Conservation (phyloP, 2,113 vertebrate species). For the Bubalus kerabau region DNA sequence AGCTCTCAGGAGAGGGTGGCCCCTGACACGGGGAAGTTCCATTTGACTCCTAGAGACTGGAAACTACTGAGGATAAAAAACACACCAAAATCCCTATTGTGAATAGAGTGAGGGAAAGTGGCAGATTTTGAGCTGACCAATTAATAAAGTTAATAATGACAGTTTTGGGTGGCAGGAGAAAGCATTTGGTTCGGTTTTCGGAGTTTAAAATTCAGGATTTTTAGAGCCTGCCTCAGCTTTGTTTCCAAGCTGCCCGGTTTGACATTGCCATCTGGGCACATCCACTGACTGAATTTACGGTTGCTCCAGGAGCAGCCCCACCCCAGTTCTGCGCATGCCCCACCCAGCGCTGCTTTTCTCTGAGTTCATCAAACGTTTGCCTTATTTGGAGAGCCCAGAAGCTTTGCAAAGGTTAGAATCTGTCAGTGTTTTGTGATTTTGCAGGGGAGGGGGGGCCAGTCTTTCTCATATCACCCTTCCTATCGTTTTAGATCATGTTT, state of each 20-base stretch:
- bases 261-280: neutral
- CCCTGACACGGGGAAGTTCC: neutral
- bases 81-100: neutral
- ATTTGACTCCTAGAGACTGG: neutral
- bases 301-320: neutral
- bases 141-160: neutral
- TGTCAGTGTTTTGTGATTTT: neutral
- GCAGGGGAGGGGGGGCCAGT: neutral
- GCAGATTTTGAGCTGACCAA: neutral
- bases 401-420: neutral
- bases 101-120: neutral
- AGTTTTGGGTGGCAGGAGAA: neutral
- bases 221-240: neutral
- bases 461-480: neutral
- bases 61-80: neutral
- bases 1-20: neutral
- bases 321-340: neutral
- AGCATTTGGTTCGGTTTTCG: neutral
- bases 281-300: neutral
- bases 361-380: fast-evolving
- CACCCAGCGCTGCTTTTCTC: neutral
- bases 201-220: neutral
- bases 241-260: neutral
- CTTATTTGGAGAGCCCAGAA: neutral
- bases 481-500: neutral